Evolutionary conservation across 2,113 vertebrate species (phyloP).

Genomic region (Oreotragus oreotragus): DNA sequence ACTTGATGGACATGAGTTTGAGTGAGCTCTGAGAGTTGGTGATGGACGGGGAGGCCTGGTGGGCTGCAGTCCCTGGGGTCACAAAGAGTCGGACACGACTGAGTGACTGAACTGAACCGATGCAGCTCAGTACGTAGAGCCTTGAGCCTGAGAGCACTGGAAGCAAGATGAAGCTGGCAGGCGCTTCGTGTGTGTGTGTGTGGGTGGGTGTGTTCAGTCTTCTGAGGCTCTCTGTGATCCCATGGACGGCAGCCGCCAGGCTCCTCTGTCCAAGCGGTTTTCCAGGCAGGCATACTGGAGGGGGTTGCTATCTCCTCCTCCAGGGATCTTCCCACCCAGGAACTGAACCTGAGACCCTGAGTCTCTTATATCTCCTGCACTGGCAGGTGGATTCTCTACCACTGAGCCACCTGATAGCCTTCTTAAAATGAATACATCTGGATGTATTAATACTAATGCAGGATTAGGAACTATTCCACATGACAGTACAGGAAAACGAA

Average conservation of each 20-base stretch:
- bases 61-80: background rate
- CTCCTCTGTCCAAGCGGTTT: background rate
- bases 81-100: background rate
- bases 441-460: background rate
- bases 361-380: background rate
- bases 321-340: background rate
- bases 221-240: background rate
- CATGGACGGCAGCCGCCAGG: background rate
- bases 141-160: background rate
- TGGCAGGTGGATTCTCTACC: background rate
- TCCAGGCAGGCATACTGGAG: background rate
- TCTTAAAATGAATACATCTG: background rate
- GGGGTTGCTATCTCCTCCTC: background rate
- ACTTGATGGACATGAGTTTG: background rate
- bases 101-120: background rate
- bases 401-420: background rate
- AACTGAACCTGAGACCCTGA: background rate
- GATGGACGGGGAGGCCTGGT: background rate
- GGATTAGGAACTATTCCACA: background rate
- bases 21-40: background rate
- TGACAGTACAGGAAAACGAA: background rate
- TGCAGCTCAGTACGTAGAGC: background rate
- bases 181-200: background rate
- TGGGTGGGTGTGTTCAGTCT: background rate
- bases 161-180: background rate